These are phyloP conservation scores for Fabriciana adippe DNA, from an alignment of 2,888 invertebrate genomes.

Conservation along the genomic window DNA sequence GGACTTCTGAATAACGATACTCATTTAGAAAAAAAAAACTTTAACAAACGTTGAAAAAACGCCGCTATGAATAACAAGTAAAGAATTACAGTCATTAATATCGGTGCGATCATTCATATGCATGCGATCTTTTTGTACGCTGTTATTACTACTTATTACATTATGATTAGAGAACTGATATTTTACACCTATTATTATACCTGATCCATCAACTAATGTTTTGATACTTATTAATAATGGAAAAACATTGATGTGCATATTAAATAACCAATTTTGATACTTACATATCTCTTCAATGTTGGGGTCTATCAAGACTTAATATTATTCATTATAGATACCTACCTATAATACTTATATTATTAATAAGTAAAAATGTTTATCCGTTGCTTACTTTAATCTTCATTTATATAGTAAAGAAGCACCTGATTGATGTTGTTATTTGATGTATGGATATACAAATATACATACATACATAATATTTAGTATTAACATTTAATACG, in stretches of 20 bases:
- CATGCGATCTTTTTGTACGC: constrained; percentile 28
- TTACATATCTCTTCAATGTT: not conserved
- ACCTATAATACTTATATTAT: no score
- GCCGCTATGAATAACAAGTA: constrained; percentile 32
- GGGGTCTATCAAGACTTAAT: no score
- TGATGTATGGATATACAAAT: no score
- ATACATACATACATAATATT: no score
- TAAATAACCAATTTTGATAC: constrained; percentile 7
- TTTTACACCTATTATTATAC: constrained; percentile 31
- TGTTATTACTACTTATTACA: constrained; percentile 35
- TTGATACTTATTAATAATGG: constrained; percentile 15
- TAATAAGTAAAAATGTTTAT: no score
- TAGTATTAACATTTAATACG: no score
- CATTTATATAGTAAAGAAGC: no score
- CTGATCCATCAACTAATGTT: constrained; percentile 34
- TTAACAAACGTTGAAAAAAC: constrained; percentile 17
- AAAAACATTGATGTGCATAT: constrained; percentile 14
- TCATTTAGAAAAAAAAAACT: constrained; percentile 23
- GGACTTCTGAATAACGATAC: constrained; percentile 27
- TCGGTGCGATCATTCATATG: constrained; percentile 26
- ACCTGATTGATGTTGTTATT: no score
- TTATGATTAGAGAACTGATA: constrained; percentile 35
- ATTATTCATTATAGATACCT: no score
- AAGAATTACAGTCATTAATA: constrained; percentile 38
- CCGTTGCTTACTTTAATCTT: no score